Evolutionary conservation across 2,888 invertebrate genomes (phyloP), one percentile per base, ranked within the genome.

Genomic region (Lepidocyrtinus sp.): DNA sequence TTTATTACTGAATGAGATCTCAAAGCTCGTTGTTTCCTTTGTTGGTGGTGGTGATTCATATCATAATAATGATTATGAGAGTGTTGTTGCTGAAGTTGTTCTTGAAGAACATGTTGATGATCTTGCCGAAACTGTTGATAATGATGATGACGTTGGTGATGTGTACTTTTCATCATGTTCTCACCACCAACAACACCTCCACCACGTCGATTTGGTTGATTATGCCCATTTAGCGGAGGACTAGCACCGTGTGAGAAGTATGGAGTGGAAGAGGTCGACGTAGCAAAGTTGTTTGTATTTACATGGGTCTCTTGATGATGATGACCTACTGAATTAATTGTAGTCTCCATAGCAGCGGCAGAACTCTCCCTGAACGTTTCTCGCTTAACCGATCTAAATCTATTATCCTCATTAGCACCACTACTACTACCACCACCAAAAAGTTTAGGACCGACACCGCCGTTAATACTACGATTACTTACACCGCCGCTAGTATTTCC

Each of bases 1-100:
- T 55, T 73, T 73, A 78, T 85, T 84, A 85, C 84, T 75, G 83
- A 82, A 70, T 85, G 81, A 76, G 84, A 74, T 83, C 82, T 72
- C 59, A 75, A 72, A 59, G 77, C 67, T 59, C 76, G 82, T 75
- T 79, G 72, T 26, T 73, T 27, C 55, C 55, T 55, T 50, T 74
- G 46, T 67, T 82, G 73, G 50, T 81, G 70, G 50, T 69, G 69
- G 59, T 68, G 77, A 72, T 81, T 77, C 68, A 68, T 75, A 78
- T 80, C 70, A 71, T 74, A 75, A 70, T 79, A 78, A 76, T 79
- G 72, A 76, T 82, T 78, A 72, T 76, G 61, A 3, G 45, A 62
- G 22, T 77, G 65, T 1, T 45, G 59, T 12, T 19, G 75, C n/a
- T 76, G 81, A 59, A 70, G 73, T 55, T 70, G 79, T 72, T 79